phyloP scores from a whole-genome alignment of 2,888 invertebrate genomes.

The Epiblema foenella region DNA sequence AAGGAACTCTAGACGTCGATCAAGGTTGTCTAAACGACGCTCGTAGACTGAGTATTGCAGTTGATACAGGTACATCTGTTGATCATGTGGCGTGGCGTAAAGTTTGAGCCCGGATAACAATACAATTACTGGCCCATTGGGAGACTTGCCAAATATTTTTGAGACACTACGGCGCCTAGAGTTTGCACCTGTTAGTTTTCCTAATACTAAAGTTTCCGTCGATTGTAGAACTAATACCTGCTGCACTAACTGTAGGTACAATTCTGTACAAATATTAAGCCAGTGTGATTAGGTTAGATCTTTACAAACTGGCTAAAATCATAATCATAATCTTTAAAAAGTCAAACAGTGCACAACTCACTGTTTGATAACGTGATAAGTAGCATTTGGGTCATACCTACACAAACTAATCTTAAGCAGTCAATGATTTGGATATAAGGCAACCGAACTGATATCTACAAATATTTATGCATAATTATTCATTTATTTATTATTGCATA shows the following conservation, averaged over 20 bases:
- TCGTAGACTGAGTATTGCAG: neutral
- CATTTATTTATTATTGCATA: too few species aligned
- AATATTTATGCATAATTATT: neutral
- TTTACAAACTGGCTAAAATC: neutral
- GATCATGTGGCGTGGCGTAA: conserved; percentile 2
- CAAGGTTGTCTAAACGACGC: conserved; percentile 10
- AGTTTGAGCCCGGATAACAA: conserved; percentile 20
- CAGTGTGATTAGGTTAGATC: neutral
- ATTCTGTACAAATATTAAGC: neutral
- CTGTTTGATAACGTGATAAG: neutral
- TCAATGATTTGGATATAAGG: neutral
- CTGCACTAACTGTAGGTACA: neutral
- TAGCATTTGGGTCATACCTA: too few species aligned
- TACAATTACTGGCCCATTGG: conserved; percentile 30
- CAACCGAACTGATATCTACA: neutral
- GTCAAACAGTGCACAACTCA: neutral
- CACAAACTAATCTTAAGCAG: neutral
- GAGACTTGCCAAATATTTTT: conserved; percentile 32
- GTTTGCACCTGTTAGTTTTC: conserved; percentile 22
- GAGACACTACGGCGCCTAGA: conserved; percentile 37
- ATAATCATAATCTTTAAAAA: neutral
- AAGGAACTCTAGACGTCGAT: conserved; percentile 9
- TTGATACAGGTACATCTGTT: conserved; percentile 23
- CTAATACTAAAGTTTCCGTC: neutral
- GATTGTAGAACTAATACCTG: neutral